Conservation (phyloP, 2,113 vertebrate genomes). For the Silurus meridionalis region DNA sequence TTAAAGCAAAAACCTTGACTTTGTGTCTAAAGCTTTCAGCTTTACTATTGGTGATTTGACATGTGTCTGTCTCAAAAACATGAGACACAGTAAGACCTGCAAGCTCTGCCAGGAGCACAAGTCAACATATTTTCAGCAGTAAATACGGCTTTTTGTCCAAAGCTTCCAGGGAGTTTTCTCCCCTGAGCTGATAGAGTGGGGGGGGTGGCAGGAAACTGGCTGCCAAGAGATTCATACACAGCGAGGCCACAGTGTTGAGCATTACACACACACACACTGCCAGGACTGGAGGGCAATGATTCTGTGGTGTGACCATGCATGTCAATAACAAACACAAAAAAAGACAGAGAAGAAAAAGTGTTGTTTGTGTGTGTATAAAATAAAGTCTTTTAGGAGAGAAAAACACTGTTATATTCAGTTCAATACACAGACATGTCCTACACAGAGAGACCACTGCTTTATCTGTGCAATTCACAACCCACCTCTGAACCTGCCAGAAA, state of each 20-base stretch:
- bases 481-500: background rate
- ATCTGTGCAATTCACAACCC: background rate
- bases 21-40: background rate
- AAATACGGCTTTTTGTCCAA: constrained; percentile 6
- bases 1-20: background rate
- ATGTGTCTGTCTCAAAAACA: background rate
- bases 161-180: constrained; percentile 14
- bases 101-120: constrained; percentile 6
- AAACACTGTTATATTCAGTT: background rate
- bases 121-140: constrained; percentile 8
- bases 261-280: background rate
- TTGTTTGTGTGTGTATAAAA: background rate
- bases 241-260: constrained; percentile 29
- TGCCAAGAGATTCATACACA: constrained; percentile 2
- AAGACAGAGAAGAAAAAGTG: background rate
- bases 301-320: constrained; percentile 37
- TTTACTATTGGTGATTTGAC: background rate
- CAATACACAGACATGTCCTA: background rate
- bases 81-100: background rate
- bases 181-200: background rate
- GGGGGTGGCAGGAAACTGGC: background rate
- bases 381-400: background rate
- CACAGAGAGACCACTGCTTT: background rate
- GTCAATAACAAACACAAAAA: constrained; percentile 9
- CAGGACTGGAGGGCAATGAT: constrained; percentile 35